Percentiles rank a stretch among this genome's conserved stretches.
Conservation (phyloP, 2,797 vertebrate genomes). For the Pteropus rufus region DNA sequence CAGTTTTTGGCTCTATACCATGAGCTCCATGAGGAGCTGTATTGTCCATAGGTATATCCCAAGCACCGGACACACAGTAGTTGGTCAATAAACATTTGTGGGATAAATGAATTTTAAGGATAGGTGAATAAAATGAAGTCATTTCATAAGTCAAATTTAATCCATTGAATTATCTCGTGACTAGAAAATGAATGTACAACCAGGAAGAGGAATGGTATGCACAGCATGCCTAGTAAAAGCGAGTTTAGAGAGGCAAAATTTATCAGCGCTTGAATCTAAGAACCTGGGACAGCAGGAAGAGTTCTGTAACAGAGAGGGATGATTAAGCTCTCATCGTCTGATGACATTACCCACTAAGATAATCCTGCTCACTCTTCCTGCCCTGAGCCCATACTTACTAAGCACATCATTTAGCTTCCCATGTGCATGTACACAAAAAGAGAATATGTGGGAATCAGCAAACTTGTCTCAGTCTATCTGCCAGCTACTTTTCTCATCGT, state of each 20-base stretch:
- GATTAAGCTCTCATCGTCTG: neutral
- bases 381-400: neutral
- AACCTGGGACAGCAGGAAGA: neutral
- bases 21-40: neutral
- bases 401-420: neutral
- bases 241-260: neutral
- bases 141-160: neutral
- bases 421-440: neutral
- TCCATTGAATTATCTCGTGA: neutral
- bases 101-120: neutral
- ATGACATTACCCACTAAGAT: neutral
- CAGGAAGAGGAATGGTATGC: neutral
- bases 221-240: neutral
- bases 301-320: neutral
- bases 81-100: neutral
- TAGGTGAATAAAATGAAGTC: neutral
- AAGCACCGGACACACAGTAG: neutral
- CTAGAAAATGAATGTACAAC: neutral
- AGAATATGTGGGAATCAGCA: neutral
- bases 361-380: neutral
- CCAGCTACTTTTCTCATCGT: neutral
- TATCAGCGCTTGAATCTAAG: neutral
- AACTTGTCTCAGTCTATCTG: neutral
- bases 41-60: neutral
- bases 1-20: neutral